A percentile compares a stretch with the other conserved stretches of the same genome.
These are phyloP conservation scores for Salvelinus alpinus DNA, from an alignment of 2,113 vertebrate species.

Conservation along the genomic window DNA sequence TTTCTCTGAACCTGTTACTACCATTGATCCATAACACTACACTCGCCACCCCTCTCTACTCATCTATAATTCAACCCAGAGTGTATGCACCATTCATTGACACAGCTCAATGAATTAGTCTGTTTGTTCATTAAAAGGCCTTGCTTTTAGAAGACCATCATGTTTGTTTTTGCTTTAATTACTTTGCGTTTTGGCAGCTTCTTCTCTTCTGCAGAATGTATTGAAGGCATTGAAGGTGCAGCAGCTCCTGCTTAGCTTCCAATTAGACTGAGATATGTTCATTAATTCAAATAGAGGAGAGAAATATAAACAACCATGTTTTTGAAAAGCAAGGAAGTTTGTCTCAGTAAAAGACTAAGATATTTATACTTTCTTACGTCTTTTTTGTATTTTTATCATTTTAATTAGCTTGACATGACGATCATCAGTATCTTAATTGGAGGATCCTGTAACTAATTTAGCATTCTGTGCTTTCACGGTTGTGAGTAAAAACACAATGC, in stretches of 20 bases:
- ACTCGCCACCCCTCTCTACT: slow-evolving; percentile 36
- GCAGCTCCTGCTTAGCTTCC: slow-evolving; percentile 17
- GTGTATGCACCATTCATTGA: slow-evolving; percentile 45
- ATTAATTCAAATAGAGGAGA: slow-evolving; percentile 30
- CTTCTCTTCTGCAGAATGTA: slow-evolving; percentile 51
- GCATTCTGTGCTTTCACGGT: slow-evolving; percentile 15
- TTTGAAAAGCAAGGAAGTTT: slow-evolving; percentile 6
- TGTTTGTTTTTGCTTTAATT: slow-evolving; percentile 72
- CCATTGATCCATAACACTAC: slow-evolving; percentile 30
- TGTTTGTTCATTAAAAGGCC: slow-evolving; percentile 70
- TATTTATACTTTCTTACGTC: background rate
- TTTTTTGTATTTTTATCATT: background rate
- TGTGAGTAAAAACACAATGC: background rate
- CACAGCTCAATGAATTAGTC: slow-evolving; percentile 68
- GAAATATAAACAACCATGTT: background rate
- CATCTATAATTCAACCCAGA: slow-evolving; percentile 68
- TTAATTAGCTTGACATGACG: background rate
- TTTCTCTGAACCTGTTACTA: slow-evolving; percentile 33
- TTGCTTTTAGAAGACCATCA: slow-evolving; percentile 61
- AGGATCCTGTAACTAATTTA: slow-evolving; percentile 33
- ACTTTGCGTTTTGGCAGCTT: slow-evolving; percentile 52
- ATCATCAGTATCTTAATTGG: background rate
- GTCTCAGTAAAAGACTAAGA: background rate
- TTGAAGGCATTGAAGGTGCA: slow-evolving; percentile 22
- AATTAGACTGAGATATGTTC: slow-evolving; percentile 48